Base-by-base conservation (phyloP, 64 coral and sea anemone genomes). In the Montipora capricornis region DNA sequence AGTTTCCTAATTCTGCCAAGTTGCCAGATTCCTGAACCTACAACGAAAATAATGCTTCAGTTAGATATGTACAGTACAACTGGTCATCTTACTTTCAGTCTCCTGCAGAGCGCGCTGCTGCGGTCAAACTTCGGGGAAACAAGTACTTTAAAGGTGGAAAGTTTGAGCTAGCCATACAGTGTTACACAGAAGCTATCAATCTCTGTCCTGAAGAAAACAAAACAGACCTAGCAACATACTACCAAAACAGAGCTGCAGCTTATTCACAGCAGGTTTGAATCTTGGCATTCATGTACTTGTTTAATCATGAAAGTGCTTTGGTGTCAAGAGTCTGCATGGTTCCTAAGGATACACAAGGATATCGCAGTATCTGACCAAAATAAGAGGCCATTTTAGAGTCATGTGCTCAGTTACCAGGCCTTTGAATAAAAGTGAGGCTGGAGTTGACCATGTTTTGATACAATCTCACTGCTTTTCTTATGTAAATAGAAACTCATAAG, bases 231-330 rank as follows among this genome's bases (percentile, higher is more conserved):
- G 76, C 98, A 49, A 94, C 92, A 6, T 99, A 94, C 78, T 94
- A 96, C 68, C 98, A 99, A 60, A 99, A 99, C 29, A 94, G 98
- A 68, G 98, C 98, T 29, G 98, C 98, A 71, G 95, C 98, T 62
- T 91, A 94, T 61, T 92, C 96, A 61, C 98, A 99, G 50, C 47
- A 96, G 91, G 98, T 99, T 73, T 91, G 20, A 57, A 87, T 82
- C 16, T 62, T 82, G 29, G 29, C 29, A 37, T 37, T 37, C 29
- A 37, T 37, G 29, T 1, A 37, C 29, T 1, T 37, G 29, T 37
- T 37, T 37, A 37, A 37, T 37, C 29, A 37, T 1, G 29, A 37
- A 37, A 37, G 29, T 37, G 29, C 29, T 37, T 37, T 37, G 29
- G 29, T 55, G 52, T 55, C 6, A 55, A 55, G 3, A 55, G 52